Base-by-base conservation (phyloP, 2,888 invertebrate genomes). In the Lepetodrilus schrolli region DNA sequence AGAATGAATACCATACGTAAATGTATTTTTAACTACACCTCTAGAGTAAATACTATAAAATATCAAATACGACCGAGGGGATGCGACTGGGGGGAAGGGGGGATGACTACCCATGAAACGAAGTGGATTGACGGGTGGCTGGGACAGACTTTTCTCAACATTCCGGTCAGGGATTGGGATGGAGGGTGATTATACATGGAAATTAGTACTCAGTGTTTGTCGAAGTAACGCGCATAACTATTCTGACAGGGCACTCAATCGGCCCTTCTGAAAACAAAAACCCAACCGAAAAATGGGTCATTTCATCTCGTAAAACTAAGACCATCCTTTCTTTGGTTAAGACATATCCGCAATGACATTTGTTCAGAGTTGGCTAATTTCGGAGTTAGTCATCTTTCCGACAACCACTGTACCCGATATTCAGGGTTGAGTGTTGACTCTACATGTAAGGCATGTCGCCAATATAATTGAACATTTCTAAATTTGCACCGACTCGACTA, bases 11-110 rank as follows among this genome's bases (percentile, higher is more conserved):
- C 58, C 58, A 58, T 58, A 26, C 26, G 58, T 58, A 58, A 58
- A 58, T 58, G 58, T 58, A 58, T 58, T 58, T 58, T 58, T 30
- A 58, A 58, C 58, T 58, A 58, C 58, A 58, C 58, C 58, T 58
- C 58, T 58, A 58, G 34, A 58, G 34, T 34, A 58, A 58, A 58
- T 58, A 58, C n/a, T n/a, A 34, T 34, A 58, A 43, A 58, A 58
- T 58, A 58, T 58, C 58, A 58, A 34, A 58, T 58, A 34, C 58
- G 58, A 58, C 58, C 7, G n/a, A n/a, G n/a, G 58, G 58, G 58
- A 30, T 34, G 17, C 26, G 30, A 10, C 17, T 30, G 58, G n/a
- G n/a, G n/a, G n/a, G n/a, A n/a, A n/a, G n/a, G n/a, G n/a, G n/a
- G n/a, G n/a, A n/a, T n/a, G n/a, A n/a, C n/a, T n/a, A n/a, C n/a